phyloP scores from a whole-genome alignment of 2,888 invertebrate species.

The Tyria jacobaeae region DNA sequence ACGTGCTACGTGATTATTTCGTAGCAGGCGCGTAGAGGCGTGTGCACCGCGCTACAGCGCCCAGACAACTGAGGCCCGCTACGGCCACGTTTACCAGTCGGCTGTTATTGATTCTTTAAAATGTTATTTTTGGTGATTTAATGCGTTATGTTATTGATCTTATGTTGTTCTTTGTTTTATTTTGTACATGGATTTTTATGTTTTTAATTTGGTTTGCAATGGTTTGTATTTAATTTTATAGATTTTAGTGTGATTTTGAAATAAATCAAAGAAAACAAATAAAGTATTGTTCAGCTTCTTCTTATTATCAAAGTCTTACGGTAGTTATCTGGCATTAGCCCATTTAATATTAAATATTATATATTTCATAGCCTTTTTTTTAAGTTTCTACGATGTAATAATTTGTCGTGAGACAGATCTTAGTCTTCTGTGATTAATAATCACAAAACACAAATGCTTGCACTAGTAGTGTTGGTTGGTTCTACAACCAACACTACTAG shows the following conservation, averaged over 20 bases:
- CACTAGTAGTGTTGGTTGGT: too few species aligned
- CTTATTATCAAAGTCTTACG: too few species aligned
- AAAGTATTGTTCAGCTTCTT: too few species aligned
- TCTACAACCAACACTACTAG: neutral
- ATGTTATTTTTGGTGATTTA: slow-evolving; percentile 84
- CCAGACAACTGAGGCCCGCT: slow-evolving; percentile 77
- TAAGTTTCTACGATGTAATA: too few species aligned
- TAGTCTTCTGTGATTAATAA: too few species aligned
- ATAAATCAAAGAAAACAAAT: neutral
- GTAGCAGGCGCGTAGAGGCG: slow-evolving; percentile 60
- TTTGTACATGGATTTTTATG: neutral
- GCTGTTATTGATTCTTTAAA: slow-evolving; percentile 85
- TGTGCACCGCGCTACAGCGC: slow-evolving; percentile 68
- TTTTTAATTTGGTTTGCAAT: neutral
- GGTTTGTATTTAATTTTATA: neutral
- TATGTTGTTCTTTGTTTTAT: slow-evolving; percentile 10
- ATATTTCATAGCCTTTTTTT: too few species aligned
- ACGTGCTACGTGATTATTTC: slow-evolving; percentile 51
- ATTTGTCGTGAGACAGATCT: too few species aligned
- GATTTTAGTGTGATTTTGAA: neutral
- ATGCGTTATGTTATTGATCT: slow-evolving; percentile 58
- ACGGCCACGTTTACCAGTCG: slow-evolving; percentile 65
- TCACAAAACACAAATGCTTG: too few species aligned
- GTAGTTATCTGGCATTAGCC: neutral
- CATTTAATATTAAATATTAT: too few species aligned